A percentile compares a stretch with the other conserved stretches of the same genome.
Conservation (phyloP, 2,113 vertebrate species). For the Erythrocercus mccallii region DNA sequence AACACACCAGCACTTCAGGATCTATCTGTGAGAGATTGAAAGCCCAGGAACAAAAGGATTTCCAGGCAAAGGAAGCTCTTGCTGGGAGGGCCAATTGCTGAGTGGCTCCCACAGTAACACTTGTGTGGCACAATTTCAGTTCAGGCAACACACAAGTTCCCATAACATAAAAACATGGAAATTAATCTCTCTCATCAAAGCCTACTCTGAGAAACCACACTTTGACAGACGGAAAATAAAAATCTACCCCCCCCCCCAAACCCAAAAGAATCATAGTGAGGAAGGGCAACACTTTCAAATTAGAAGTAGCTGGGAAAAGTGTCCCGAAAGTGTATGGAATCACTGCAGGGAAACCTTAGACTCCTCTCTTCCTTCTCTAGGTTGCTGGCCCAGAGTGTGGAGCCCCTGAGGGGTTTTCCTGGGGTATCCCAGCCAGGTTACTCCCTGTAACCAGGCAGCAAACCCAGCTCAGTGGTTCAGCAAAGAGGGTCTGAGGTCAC, state of each 20-base stretch:
- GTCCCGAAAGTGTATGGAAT: not conserved
- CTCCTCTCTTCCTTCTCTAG: not conserved
- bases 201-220: not conserved
- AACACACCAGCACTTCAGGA: not conserved
- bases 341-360: not conserved
- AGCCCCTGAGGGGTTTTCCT: not conserved
- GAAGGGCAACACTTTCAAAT: not conserved
- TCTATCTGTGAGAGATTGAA: not conserved
- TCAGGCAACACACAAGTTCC: not conserved
- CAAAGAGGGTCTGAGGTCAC: not conserved
- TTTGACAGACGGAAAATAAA: not conserved
- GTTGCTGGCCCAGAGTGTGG: not conserved
- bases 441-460: not conserved
- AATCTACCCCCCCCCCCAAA: accelerated
- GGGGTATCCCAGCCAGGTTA: not conserved
- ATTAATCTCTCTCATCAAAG: not conserved
- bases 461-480: not conserved
- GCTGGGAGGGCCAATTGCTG: not conserved
- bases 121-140: not conserved
- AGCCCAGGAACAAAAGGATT: not conserved
- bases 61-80: not conserved
- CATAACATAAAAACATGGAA: not conserved
- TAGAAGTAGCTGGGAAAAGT: not conserved
- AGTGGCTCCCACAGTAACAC: not conserved
- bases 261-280: not conserved